Evolutionary conservation across 2,797 vertebrate genomes (phyloP).

Genomic region (Alauda arvensis): DNA sequence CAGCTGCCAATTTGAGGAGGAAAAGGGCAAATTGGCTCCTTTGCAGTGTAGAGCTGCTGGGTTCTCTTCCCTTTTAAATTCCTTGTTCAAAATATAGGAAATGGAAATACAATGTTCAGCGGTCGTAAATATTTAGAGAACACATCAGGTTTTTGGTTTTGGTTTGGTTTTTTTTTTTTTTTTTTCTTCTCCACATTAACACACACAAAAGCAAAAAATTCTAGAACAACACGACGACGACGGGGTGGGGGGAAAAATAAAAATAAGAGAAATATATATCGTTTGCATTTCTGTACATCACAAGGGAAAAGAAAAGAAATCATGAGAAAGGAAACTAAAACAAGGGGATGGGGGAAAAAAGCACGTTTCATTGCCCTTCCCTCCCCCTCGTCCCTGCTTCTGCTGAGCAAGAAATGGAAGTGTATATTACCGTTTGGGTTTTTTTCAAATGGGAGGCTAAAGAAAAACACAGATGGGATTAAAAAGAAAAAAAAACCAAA

Average conservation of each 20-base stretch:
- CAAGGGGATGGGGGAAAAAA: slow-evolving; percentile 51
- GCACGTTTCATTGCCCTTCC: slow-evolving; percentile 59
- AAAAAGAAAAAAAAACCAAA: slow-evolving; percentile 67
- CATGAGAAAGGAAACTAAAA: slow-evolving; percentile 62
- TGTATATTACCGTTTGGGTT: slow-evolving; percentile 76
- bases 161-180: background rate
- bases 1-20: background rate
- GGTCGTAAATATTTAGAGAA: slow-evolving; percentile 58
- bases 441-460: slow-evolving; percentile 80
- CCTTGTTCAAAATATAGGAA: slow-evolving; percentile 47
- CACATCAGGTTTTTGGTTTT: slow-evolving; percentile 6
- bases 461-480: slow-evolving; percentile 80
- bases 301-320: slow-evolving; percentile 39
- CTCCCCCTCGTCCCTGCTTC: slow-evolving; percentile 69
- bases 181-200: slow-evolving; percentile 68
- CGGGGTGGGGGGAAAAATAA: background rate
- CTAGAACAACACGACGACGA: slow-evolving; percentile 70
- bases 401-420: slow-evolving; percentile 74
- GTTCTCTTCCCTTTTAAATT: slow-evolving; percentile 81
- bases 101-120: slow-evolving; percentile 49
- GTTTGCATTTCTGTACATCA: slow-evolving; percentile 77
- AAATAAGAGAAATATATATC: slow-evolving; percentile 42
- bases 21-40: background rate
- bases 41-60: background rate
- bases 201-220: slow-evolving; percentile 76